A percentile compares a stretch with the other conserved stretches of the same genome.
phyloP scores from a whole-genome alignment of 2,113 vertebrate species.

The Myrmecobius fasciatus region DNA sequence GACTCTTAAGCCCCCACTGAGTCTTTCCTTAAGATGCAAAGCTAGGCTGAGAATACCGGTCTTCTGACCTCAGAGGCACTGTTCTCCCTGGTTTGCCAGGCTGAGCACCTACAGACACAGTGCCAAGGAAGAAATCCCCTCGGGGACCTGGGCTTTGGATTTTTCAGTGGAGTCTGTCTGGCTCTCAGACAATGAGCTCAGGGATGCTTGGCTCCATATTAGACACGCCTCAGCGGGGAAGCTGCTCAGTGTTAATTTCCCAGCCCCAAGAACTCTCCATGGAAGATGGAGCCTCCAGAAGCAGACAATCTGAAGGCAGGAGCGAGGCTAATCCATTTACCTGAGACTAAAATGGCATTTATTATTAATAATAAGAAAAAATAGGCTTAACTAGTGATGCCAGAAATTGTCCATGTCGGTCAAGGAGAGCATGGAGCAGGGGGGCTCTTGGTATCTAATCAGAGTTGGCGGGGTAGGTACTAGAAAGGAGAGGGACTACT shows the following conservation, averaged over 20 bases:
- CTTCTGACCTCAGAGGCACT: background rate
- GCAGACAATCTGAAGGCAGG: slow-evolving; percentile 77
- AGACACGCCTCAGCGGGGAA: slow-evolving; percentile 74
- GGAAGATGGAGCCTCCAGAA: slow-evolving; percentile 74
- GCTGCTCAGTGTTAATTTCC: slow-evolving; percentile 71
- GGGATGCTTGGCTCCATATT: slow-evolving; percentile 71
- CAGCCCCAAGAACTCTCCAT: slow-evolving; percentile 62
- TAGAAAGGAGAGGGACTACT: slow-evolving; percentile 9
- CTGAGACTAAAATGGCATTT: slow-evolving; percentile 72
- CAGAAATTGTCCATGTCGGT: slow-evolving; percentile 71
- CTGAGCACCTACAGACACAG: background rate
- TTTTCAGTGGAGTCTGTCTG: background rate
- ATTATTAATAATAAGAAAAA: slow-evolving; percentile 74
- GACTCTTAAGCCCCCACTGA: background rate
- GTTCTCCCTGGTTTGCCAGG: background rate
- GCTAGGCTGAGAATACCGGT: background rate
- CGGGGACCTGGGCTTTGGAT: background rate
- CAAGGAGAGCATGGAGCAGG: slow-evolving; percentile 61
- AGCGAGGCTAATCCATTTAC: slow-evolving; percentile 79
- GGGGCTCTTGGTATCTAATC: slow-evolving; percentile 31
- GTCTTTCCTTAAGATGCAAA: background rate
- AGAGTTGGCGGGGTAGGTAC: background rate
- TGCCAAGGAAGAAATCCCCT: background rate
- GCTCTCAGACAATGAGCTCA: background rate
- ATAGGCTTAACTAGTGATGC: slow-evolving; percentile 74